Conservation (phyloP, 2,113 vertebrate species). For the Gobio gobio region DNA sequence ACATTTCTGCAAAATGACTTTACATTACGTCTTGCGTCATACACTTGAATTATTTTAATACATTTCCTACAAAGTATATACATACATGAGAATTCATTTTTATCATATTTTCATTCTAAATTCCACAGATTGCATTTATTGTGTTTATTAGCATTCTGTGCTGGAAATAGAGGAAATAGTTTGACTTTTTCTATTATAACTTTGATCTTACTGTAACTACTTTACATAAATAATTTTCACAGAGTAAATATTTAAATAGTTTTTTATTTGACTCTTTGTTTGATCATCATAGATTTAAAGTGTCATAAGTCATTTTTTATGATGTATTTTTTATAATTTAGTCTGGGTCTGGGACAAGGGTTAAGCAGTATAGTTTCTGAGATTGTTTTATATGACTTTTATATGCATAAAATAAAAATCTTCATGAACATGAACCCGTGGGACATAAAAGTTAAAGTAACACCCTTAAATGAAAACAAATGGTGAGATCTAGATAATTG, state of each 20-base stretch:
- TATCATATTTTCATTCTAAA: neutral
- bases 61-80: neutral
- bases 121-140: neutral
- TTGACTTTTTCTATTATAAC: neutral
- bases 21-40: too few species aligned
- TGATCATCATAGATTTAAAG: neutral
- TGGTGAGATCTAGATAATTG: neutral
- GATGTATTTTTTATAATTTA: neutral
- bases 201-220: neutral
- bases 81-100: neutral
- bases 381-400: neutral
- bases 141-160: neutral
- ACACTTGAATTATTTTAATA: neutral
- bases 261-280: neutral
- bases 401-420: neutral
- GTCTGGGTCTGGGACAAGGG: neutral
- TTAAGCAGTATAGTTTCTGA: too few species aligned
- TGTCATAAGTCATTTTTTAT: neutral
- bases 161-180: neutral
- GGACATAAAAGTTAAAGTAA: slow-evolving; percentile 1
- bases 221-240: neutral
- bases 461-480: neutral
- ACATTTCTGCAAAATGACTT: too few species aligned
- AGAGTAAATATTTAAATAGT: neutral
- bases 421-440: neutral